A percentile compares a stretch with the other conserved stretches of the same genome.
These are phyloP conservation scores for Gastrophryne carolinensis DNA, from an alignment of 2,797 vertebrate genomes.

Conservation along the genomic window DNA sequence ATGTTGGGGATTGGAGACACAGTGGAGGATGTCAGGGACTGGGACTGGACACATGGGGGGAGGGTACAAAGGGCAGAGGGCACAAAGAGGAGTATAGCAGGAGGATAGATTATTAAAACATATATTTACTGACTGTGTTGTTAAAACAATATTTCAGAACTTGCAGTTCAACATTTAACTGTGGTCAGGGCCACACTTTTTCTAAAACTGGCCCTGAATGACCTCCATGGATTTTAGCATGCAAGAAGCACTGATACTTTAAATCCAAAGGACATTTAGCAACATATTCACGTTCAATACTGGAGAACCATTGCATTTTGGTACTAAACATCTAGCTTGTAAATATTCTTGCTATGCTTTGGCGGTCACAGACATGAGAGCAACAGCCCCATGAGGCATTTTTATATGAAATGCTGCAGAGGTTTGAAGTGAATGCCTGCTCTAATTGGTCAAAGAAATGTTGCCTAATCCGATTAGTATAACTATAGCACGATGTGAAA, in stretches of 20 bases:
- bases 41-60: too few species aligned
- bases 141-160: too few species aligned
- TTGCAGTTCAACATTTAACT: too few species aligned
- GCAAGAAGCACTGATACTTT: not conserved
- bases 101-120: too few species aligned
- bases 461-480: slow-evolving; percentile 29
- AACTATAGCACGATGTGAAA: slow-evolving; percentile 8
- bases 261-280: not conserved
- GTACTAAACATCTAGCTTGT: not conserved
- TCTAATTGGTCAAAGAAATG: slow-evolving; percentile 23
- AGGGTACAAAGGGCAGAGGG: too few species aligned
- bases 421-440: slow-evolving; percentile 24
- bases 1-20: too few species aligned
- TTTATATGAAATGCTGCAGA: slow-evolving; percentile 18
- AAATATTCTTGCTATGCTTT: slow-evolving; percentile 16
- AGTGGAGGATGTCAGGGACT: too few species aligned
- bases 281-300: not conserved
- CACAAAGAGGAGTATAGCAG: too few species aligned
- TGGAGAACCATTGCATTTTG: not conserved
- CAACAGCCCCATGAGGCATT: not conserved
- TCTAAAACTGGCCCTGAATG: too few species aligned
- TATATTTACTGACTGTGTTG: too few species aligned
- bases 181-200: too few species aligned
- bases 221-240: not conserved
- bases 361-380: slow-evolving; percentile 57